phyloP scores from a whole-genome alignment of 2,888 invertebrate genomes.

The Cyclophora punctaria region DNA sequence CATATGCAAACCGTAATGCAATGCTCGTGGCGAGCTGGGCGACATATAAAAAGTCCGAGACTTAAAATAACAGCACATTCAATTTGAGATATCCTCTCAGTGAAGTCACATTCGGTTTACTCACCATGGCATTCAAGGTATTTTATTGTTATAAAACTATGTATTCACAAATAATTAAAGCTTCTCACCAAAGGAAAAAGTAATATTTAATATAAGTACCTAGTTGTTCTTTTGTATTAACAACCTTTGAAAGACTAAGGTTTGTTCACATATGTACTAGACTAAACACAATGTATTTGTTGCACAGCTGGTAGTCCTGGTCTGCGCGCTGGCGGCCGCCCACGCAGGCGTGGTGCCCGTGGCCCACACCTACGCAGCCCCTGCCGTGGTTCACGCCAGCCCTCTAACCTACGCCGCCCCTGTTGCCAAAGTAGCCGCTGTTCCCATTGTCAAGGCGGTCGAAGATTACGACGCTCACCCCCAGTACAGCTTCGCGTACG shows the following conservation, averaged over 20 bases:
- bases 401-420: constrained; percentile 24
- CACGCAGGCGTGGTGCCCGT: constrained; percentile 48
- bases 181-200: too few relatives aligned
- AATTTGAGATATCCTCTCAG: constrained; percentile 48
- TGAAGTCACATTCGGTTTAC: constrained; percentile 42
- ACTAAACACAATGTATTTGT: too few relatives aligned
- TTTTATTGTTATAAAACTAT: neutral
- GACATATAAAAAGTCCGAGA: constrained; percentile 52
- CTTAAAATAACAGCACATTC: constrained; percentile 48
- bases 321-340: constrained; percentile 47
- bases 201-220: too few relatives aligned
- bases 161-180: too few relatives aligned
- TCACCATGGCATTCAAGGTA: constrained; percentile 65
- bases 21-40: constrained; percentile 35
- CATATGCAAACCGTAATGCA: constrained; percentile 34
- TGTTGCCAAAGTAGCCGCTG: constrained; percentile 21
- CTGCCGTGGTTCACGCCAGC: constrained; percentile 16
- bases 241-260: too few relatives aligned
- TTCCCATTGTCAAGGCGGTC: constrained; percentile 23
- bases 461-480: constrained; percentile 43
- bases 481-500: constrained; percentile 59
- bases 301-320: constrained; percentile 45
- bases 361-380: constrained; percentile 30
- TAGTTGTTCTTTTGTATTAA: too few relatives aligned
- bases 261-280: too few relatives aligned